Evolutionary conservation across 1,140 invertebrate species (phyloP).

Genomic region (Drosophila novamexicana): DNA sequence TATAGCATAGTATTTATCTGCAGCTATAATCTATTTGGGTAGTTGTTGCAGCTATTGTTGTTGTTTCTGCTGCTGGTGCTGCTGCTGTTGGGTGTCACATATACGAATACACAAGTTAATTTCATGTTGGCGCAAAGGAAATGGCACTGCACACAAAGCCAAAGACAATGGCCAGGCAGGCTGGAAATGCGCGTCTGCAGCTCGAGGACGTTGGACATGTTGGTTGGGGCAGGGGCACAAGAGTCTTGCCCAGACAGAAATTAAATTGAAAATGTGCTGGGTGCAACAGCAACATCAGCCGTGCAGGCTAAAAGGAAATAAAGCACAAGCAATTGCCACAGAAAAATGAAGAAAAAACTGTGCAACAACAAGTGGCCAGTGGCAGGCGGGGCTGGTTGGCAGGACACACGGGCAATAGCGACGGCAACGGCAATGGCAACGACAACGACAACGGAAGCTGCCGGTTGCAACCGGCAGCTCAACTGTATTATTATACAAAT

Average conservation of each 20-base stretch:
- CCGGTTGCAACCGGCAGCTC: conserved; percentile 57
- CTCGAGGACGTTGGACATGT: conserved; percentile 28
- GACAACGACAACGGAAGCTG: conserved; percentile 57
- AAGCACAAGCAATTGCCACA: conserved; percentile 63
- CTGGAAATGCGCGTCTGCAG: conserved; percentile 49
- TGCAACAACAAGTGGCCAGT: conserved; percentile 75
- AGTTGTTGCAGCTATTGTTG: conserved; percentile 1
- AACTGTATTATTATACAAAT: conserved; percentile 77
- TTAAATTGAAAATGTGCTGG: conserved; percentile 80
- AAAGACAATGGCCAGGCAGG: conserved; percentile 66
- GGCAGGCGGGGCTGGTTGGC: conserved; percentile 16
- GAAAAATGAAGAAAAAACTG: conserved; percentile 53
- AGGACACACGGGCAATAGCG: conserved; percentile 19
- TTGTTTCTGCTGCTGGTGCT: conserved; percentile 13
- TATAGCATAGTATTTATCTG: conserved; percentile 27
- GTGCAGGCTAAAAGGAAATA: conserved; percentile 74
- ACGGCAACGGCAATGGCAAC: conserved; percentile 21
- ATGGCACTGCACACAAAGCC: conserved; percentile 76
- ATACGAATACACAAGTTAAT: conserved; percentile 60
- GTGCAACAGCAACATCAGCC: conserved; percentile 36
- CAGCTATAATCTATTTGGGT: conserved; percentile 64
- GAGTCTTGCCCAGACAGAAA: conserved; percentile 68
- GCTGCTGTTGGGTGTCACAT: conserved; percentile 19
- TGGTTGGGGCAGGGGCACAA: conserved; percentile 20
- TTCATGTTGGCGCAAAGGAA: conserved; percentile 70